A percentile compares a stretch with the other conserved stretches of the same genome.
These are phyloP conservation scores for Amblyraja radiata DNA, from an alignment of 2,797 vertebrate genomes.

Conservation along the genomic window DNA sequence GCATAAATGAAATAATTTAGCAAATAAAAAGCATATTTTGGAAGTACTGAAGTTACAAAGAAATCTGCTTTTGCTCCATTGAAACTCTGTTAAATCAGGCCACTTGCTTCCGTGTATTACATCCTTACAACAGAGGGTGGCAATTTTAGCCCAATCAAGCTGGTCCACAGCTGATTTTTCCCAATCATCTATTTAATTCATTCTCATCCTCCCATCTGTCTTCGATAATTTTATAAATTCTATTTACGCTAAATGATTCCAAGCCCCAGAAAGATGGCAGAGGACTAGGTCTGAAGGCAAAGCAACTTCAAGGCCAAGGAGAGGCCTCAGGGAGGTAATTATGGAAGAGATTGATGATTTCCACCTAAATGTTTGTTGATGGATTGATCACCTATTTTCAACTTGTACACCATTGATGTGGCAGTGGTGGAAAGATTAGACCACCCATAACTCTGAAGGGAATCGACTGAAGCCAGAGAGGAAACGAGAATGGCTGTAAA, in stretches of 20 bases:
- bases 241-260: not conserved
- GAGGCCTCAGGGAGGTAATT: not conserved
- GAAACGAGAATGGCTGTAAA: too few species aligned
- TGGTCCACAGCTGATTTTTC: too few species aligned
- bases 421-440: not conserved
- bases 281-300: not conserved
- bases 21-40: too few species aligned
- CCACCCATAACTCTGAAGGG: not conserved
- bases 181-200: too few species aligned
- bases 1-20: too few species aligned
- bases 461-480: not conserved
- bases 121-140: too few species aligned
- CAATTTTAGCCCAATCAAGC: too few species aligned
- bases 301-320: not conserved
- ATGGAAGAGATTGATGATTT: not conserved
- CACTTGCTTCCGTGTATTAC: too few species aligned
- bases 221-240: too few species aligned
- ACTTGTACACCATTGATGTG: not conserved
- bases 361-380: not conserved
- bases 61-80: not conserved
- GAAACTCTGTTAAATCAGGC: not conserved
- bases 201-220: too few species aligned
- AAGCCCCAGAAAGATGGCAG: not conserved
- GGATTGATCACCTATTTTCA: not conserved
- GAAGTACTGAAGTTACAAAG: too few species aligned